These are phyloP conservation scores for Colistium nudipinnis DNA, from an alignment of 2,113 vertebrate species.

Conservation along the genomic window DNA sequence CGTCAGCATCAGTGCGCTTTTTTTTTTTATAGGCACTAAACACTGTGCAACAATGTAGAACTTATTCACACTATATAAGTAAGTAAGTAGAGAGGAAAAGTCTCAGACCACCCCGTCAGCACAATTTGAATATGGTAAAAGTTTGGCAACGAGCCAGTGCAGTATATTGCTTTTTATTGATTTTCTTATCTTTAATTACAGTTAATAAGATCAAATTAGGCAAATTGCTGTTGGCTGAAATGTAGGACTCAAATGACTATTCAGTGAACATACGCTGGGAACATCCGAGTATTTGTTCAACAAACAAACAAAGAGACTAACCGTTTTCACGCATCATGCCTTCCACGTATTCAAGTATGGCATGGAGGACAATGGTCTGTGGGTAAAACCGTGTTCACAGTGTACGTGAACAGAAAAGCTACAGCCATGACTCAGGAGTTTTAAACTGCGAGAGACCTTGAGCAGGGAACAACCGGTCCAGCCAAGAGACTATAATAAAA, in stretches of 20 bases:
- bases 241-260: conserved; percentile 26
- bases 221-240: conserved; percentile 26
- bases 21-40: too few species aligned
- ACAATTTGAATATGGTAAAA: conserved; percentile 22
- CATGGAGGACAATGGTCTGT: not conserved
- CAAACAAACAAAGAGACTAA: not conserved
- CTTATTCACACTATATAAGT: too few species aligned
- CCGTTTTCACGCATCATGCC: not conserved
- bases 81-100: conserved; percentile 7
- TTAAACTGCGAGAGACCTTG: not conserved
- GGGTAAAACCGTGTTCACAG: not conserved
- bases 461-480: not conserved
- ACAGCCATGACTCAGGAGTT: not conserved
- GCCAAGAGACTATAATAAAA: too few species aligned
- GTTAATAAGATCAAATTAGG: conserved; percentile 30
- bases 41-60: too few species aligned
- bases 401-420: not conserved
- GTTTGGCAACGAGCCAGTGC: conserved; percentile 4
- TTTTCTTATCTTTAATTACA: conserved; percentile 45
- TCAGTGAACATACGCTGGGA: conserved; percentile 2
- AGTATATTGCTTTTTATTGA: conserved; percentile 36
- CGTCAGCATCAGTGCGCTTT: not conserved
- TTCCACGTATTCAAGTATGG: not conserved
- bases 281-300: not conserved
- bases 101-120: conserved; percentile 5